phyloP scores from a whole-genome alignment of 2,888 invertebrate species.

The Gandaritis pyraliata region DNA sequence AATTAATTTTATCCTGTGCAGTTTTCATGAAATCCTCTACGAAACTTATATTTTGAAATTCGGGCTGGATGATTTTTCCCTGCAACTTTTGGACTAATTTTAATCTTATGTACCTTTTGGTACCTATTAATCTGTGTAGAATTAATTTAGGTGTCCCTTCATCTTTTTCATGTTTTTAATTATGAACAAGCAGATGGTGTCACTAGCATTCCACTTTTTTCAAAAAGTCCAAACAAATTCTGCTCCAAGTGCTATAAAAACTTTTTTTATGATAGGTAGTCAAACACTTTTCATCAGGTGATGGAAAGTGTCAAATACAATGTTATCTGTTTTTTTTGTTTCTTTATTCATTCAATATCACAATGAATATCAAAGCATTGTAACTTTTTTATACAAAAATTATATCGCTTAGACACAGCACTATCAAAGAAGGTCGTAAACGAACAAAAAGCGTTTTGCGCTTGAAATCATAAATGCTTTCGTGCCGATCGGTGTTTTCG shows the following conservation, averaged over 20 bases:
- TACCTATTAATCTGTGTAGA: too few species aligned
- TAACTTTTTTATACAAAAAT: constrained; percentile 26
- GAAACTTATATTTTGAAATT: constrained; percentile 35
- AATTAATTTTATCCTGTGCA: constrained; percentile 51
- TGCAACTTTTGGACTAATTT: constrained; percentile 12
- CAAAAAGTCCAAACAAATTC: too few species aligned
- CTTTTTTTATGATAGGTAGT: too few species aligned
- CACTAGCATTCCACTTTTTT: too few species aligned
- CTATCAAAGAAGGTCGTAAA: constrained; percentile 43
- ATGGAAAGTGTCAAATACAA: too few species aligned
- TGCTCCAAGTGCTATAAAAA: too few species aligned
- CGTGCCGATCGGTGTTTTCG: constrained; percentile 63
- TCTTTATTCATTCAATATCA: neutral
- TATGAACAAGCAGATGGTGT: neutral
- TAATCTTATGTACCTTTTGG: neutral
- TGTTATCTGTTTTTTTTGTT: neutral
- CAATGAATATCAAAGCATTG: constrained; percentile 1
- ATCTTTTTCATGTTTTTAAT: neutral
- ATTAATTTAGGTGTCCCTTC: too few species aligned
- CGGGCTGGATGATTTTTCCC: constrained; percentile 27
- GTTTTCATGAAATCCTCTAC: constrained; percentile 42
- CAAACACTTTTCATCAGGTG: too few species aligned
- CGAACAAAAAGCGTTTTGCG: constrained; percentile 43
- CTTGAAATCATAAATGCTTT: constrained; percentile 52
- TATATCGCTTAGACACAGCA: constrained; percentile 34